phyloP scores from a whole-genome alignment of 1,140 invertebrate genomes.

The Drosophila nasuta region DNA sequence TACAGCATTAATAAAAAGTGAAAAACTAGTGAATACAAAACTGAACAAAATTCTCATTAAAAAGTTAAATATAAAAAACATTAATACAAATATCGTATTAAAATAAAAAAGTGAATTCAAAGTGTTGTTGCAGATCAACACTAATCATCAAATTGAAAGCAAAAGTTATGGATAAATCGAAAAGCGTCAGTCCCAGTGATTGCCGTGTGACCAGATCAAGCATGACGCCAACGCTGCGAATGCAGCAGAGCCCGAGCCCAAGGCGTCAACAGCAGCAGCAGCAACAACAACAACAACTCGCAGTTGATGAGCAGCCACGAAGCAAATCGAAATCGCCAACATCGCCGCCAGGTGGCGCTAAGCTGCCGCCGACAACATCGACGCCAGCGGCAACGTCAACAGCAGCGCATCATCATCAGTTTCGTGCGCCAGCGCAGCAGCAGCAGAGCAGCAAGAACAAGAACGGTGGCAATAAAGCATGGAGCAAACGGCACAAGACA shows the following conservation, averaged over 20 bases:
- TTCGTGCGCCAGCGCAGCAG: constrained; percentile 76
- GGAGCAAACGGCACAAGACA: constrained; percentile 74
- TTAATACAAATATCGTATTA: too few relatives aligned
- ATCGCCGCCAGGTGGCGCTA: constrained; percentile 45
- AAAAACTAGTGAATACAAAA: too few relatives aligned
- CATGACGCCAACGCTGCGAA: constrained; percentile 68
- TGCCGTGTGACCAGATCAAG: constrained; percentile 74
- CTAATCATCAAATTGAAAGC: constrained; percentile 12
- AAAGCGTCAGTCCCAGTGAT: constrained; percentile 75
- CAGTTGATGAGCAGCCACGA: background rate
- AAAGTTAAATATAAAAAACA: too few relatives aligned
- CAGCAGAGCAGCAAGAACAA: constrained; percentile 64
- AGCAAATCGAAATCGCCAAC: constrained; percentile 60
- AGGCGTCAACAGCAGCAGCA: constrained; percentile 51
- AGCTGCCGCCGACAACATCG: constrained; percentile 41
- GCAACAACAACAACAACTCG: constrained; percentile 33
- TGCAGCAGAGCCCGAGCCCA: constrained; percentile 45
- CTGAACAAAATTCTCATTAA: too few relatives aligned
- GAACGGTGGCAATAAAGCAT: constrained; percentile 68
- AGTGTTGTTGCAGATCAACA: constrained; percentile 2
- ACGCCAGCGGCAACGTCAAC: constrained; percentile 30
- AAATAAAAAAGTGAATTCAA: constrained; percentile 6
- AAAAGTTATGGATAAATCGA: constrained; percentile 64
- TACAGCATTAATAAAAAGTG: too few relatives aligned
- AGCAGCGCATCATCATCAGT: constrained; percentile 63